A percentile compares a stretch with the other conserved stretches of the same genome.
These are phyloP conservation scores for Eupeodes latifasciatus DNA, from an alignment of 2,888 invertebrate genomes.

Conservation along the genomic window DNA sequence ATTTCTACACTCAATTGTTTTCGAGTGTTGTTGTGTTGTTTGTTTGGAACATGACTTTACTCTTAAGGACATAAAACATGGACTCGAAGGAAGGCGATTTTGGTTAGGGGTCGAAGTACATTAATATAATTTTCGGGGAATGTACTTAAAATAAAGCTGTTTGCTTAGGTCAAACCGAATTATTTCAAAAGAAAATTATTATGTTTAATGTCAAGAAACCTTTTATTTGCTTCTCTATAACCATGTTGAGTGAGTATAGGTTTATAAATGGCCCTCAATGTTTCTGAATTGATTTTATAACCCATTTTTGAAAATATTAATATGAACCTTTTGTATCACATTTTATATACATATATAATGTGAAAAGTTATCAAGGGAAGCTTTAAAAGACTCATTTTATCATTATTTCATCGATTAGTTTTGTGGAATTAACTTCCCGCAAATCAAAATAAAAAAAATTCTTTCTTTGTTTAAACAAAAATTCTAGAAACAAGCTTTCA, in stretches of 20 bases:
- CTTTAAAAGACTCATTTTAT: no score
- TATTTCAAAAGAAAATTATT: neutral
- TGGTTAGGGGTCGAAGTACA: neutral
- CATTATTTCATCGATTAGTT: no score
- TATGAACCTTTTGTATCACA: no score
- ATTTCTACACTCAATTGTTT: constrained; percentile 32
- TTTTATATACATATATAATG: no score
- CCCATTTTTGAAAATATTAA: neutral
- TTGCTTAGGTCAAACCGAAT: constrained; percentile 20
- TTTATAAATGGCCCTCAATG: neutral
- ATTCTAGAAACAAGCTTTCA: no score
- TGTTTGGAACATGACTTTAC: constrained; percentile 18
- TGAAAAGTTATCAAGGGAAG: no score
- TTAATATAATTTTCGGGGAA: neutral
- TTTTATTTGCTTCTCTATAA: neutral
- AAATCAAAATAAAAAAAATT: no score
- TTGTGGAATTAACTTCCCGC: no score
- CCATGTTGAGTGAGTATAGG: neutral
- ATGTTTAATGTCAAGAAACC: neutral
- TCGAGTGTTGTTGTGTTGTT: neutral
- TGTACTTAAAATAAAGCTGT: constrained; percentile 14
- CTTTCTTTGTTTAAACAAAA: no score
- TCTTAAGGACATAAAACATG: constrained; percentile 15
- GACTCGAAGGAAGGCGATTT: neutral
- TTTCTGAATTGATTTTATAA: neutral